These are phyloP conservation scores for Phoxinus dragarum DNA, from an alignment of 2,797 vertebrate genomes.

Conservation along the genomic window DNA sequence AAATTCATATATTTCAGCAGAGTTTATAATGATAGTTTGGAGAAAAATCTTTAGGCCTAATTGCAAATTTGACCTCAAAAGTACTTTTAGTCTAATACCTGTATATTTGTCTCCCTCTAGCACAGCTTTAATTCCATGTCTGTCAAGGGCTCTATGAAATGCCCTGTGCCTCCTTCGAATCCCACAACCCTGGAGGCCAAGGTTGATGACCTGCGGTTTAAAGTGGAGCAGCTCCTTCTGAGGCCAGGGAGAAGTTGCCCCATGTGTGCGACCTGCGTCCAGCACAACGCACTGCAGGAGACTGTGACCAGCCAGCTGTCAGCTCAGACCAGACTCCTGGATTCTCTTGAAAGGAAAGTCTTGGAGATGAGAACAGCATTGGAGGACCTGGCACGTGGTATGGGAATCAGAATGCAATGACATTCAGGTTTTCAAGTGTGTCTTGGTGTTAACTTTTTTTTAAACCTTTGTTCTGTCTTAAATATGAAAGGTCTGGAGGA, in stretches of 20 bases:
- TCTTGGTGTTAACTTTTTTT: background rate
- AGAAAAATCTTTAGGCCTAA: background rate
- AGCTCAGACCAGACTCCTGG: constrained; percentile 60
- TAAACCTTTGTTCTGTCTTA: background rate
- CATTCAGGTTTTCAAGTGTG: background rate
- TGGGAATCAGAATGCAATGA: background rate
- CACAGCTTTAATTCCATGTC: constrained; percentile 13
- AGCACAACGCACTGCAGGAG: constrained; percentile 57
- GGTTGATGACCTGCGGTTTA: constrained; percentile 61
- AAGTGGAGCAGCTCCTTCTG: constrained; percentile 61
- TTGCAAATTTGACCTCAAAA: background rate
- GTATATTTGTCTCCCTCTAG: background rate
- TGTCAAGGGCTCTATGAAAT: constrained; percentile 54
- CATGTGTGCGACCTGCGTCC: constrained; percentile 60
- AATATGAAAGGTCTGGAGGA: constrained; percentile 54
- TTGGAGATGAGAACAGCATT: constrained; percentile 59
- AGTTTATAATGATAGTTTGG: background rate
- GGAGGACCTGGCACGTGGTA: constrained; percentile 51
- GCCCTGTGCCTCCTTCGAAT: constrained; percentile 29
- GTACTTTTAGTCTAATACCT: background rate
- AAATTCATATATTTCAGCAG: background rate
- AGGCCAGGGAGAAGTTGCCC: constrained; percentile 51
- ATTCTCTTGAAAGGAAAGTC: constrained; percentile 62
- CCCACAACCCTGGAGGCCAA: constrained; percentile 60
- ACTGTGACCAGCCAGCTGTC: constrained; percentile 50